Conservation (phyloP, 1,140 invertebrate genomes). For the Artemia franciscana region DNA sequence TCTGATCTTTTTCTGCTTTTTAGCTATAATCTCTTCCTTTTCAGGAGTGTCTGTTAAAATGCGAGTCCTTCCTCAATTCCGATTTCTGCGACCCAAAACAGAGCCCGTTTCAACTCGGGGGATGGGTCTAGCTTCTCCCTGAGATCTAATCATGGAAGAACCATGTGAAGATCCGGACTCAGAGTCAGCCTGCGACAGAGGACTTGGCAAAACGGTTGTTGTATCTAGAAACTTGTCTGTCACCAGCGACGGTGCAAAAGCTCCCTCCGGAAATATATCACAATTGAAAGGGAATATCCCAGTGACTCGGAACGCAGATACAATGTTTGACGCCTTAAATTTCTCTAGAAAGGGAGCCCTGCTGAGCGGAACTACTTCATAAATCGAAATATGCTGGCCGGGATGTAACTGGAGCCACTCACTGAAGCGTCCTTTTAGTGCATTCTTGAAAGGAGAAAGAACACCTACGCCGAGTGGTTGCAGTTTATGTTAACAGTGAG, state of each 20-base stretch:
- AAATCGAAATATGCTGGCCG: conserved; percentile 11
- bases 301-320: conserved; percentile 11
- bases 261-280: conserved; percentile 11
- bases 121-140: not conserved
- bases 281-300: conserved; percentile 13
- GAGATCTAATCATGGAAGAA: not conserved
- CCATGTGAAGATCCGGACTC: not conserved
- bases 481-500: conserved; percentile 17
- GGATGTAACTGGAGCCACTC: conserved; percentile 14
- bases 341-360: conserved; percentile 8
- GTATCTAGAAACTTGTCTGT: conserved; percentile 8
- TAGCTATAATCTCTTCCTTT: too few species aligned
- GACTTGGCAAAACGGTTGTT: not conserved
- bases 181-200: too few species aligned
- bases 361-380: conserved; percentile 11
- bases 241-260: conserved; percentile 10
- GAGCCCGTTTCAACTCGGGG: not conserved
- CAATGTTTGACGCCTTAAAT: conserved; percentile 10
- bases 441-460: conserved; percentile 15
- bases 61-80: not conserved
- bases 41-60: not conserved
- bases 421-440: conserved; percentile 17
- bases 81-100: not conserved
- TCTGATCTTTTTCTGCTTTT: too few species aligned
- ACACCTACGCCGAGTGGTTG: conserved; percentile 19